phyloP scores from a whole-genome alignment of 2,888 invertebrate genomes.

The Camptogramma bilineatum region DNA sequence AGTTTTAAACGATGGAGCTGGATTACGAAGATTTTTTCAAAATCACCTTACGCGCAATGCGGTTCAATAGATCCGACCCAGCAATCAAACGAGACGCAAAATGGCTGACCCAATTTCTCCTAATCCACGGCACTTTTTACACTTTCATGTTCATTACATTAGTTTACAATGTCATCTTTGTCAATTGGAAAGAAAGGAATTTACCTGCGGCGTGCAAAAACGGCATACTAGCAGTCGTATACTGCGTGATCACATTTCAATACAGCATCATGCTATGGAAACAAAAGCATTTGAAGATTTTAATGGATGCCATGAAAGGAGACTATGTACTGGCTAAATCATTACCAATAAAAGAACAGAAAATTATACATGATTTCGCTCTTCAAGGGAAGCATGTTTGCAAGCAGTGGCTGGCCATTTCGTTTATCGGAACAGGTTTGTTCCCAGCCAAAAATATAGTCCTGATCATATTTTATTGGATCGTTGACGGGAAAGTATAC shows the following conservation, averaged over 20 bases:
- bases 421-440: background rate
- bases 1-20: background rate
- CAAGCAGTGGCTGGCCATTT: background rate
- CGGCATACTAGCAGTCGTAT: background rate
- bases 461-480: background rate
- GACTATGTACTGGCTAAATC: background rate
- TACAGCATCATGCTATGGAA: background rate
- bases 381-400: background rate
- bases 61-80: background rate
- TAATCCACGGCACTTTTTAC: background rate
- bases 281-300: background rate
- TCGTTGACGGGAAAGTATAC: background rate
- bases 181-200: background rate
- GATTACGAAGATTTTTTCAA: background rate
- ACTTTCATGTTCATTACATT: background rate
- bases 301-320: background rate
- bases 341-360: background rate
- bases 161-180: background rate
- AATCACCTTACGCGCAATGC: background rate
- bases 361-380: background rate
- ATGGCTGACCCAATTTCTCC: background rate
- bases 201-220: background rate
- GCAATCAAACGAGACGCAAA: background rate
- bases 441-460: background rate
- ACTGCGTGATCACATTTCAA: background rate